Conservation (phyloP, 1,140 invertebrate genomes). For the Hirudo medicinalis region DNA sequence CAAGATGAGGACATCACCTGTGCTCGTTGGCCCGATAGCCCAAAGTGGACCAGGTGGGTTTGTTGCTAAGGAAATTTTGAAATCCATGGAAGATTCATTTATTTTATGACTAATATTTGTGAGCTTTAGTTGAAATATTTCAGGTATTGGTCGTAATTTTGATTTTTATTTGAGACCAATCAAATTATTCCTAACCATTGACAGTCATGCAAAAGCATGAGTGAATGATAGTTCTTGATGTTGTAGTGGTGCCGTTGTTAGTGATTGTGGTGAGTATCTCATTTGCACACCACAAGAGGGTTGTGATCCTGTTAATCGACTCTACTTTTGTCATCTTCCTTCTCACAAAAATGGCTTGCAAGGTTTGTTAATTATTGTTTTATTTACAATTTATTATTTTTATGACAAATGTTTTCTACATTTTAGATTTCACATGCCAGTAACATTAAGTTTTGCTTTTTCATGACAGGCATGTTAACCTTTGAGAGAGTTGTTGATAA, state of each 20-base stretch:
- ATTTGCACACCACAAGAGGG: conserved; percentile 63
- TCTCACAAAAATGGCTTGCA: conserved; percentile 30
- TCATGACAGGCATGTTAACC: conserved; percentile 37
- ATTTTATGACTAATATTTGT: no score
- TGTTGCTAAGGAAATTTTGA: not conserved
- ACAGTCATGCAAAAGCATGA: no score
- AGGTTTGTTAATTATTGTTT: conserved; percentile 23
- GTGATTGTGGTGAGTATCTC: conserved; percentile 77
- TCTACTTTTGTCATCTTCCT: conserved; percentile 64
- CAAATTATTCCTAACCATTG: no score
- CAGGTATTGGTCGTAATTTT: no score
- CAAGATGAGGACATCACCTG: conserved; percentile 77
- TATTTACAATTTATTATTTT: not conserved
- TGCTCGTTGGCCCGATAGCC: conserved; percentile 79
- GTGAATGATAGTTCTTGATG: no score
- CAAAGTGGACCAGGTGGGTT: conserved; percentile 76
- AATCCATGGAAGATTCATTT: no score
- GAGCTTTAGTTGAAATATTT: no score
- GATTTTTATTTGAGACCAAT: no score
- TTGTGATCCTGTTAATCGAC: conserved; percentile 66
- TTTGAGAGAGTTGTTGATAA: conserved; percentile 61
- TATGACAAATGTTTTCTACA: not conserved
- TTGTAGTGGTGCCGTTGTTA: conserved; percentile 61
- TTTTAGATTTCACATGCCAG: not conserved
- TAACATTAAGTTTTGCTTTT: not conserved